Evolutionary conservation across 2,113 vertebrate genomes (phyloP).

Genomic region (Strix aluco): DNA sequence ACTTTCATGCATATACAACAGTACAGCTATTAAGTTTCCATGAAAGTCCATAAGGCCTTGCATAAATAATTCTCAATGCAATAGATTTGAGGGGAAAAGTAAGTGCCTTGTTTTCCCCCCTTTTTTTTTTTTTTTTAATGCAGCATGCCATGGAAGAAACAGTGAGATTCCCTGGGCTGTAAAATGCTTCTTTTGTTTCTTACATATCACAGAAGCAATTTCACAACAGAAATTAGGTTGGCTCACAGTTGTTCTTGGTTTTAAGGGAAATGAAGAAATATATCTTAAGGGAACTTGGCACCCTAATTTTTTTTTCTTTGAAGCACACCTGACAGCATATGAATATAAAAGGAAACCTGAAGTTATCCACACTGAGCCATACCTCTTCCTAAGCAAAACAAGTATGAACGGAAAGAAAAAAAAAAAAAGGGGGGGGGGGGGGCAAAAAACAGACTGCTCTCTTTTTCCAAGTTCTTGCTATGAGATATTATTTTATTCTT

Average conservation of each 20-base stretch:
- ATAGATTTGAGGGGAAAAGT: neutral
- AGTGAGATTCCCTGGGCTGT: neutral
- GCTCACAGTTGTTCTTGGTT: neutral
- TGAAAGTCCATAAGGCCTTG: neutral
- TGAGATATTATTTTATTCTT: neutral
- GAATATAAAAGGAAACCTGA: neutral
- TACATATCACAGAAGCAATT: neutral
- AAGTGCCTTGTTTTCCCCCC: neutral
- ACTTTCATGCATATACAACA: neutral
- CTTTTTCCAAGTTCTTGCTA: neutral
- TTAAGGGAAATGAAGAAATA: neutral
- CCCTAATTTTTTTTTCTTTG: neutral
- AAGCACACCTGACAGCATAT: neutral
- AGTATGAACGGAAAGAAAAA: neutral
- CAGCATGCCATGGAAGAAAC: neutral
- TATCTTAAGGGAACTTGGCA: neutral
- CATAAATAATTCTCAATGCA: neutral
- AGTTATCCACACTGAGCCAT: neutral
- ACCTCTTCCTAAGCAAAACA: neutral
- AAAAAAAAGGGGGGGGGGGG: neutral
- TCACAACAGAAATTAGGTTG: neutral
- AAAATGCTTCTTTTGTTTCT: neutral
- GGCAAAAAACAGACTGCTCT: neutral
- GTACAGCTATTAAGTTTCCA: neutral
- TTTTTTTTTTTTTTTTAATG: neutral